Base-by-base conservation (phyloP, 2,113 vertebrate genomes). In the Fulmarus glacialis region DNA sequence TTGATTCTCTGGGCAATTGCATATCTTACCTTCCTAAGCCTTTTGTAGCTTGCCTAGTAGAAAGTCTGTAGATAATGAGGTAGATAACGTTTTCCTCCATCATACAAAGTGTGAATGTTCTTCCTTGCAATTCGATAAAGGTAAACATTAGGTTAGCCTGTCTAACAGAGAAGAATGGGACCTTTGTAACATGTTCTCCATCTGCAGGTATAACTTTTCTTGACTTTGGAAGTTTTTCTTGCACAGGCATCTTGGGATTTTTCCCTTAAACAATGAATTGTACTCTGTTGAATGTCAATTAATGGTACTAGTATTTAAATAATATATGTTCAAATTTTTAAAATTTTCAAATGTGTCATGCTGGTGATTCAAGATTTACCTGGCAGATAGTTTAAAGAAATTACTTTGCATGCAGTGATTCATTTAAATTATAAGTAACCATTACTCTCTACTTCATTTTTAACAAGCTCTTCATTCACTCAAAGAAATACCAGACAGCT, bases 371-470 rank as follows among this genome's bases (percentile, higher is more conserved):
- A 96, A 96, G 96, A 93, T 97, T 85, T 96, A 82, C 71, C 72
- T 72, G 70, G 70, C 48, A 97, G 77, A 82, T 68, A 95, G 66
- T 96, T 95, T 94, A 95, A 96, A 94, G 94, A 96, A 96, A 96
- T 93, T 68, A 78, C 72, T 90, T 88, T 59, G 92, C 79, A 95
- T 93, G 64, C 70, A 87, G 63, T 93, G 87, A 94, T 92, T 97
- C 87, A 96, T 91, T 92, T 91, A 97, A 97, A 96, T 93, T 96
- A 87, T 87, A 97, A 96, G 95, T 89, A 89, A 43, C 71, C 92
- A 84, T 95, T 95, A 91, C 55, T 95, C 67, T 87, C 75, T 95
- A 93, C 75, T 96, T 95, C 81, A 95, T 97, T 97, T 97, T 94
- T 97, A 95, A 97, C 90, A 96, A 93, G 50, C 96, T 95, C 93